Conservation (phyloP, 2,888 invertebrate genomes). For the Harpalus rufipes region DNA sequence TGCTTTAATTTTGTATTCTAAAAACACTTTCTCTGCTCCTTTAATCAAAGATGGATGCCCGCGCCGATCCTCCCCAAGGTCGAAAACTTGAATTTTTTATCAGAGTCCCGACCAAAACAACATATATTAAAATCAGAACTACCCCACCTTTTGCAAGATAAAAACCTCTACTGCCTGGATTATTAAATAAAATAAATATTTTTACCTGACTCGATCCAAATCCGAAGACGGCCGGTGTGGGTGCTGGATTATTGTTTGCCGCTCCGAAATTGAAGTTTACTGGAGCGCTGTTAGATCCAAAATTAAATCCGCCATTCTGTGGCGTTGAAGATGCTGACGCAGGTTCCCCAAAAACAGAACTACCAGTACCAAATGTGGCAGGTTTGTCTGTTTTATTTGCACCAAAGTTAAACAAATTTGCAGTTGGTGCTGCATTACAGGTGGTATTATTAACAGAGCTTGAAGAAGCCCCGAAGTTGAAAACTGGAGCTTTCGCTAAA, state of each 20-base stretch:
- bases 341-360: slow-evolving; percentile 67
- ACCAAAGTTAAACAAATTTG: slow-evolving; percentile 54
- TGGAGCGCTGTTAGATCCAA: slow-evolving; percentile 71
- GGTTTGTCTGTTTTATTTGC: slow-evolving; percentile 31
- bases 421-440: slow-evolving; percentile 52
- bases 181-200: too few relatives aligned
- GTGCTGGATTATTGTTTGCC: slow-evolving; percentile 67
- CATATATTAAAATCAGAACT: too few relatives aligned
- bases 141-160: too few relatives aligned
- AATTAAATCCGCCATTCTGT: slow-evolving; percentile 73
- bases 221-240: slow-evolving; percentile 68
- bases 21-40: too few relatives aligned
- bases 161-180: too few relatives aligned
- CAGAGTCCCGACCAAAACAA: too few relatives aligned
- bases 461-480: slow-evolving; percentile 72
- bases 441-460: slow-evolving; percentile 55
- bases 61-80: too few relatives aligned
- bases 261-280: slow-evolving; percentile 73
- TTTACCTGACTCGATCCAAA: slow-evolving; percentile 57
- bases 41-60: too few relatives aligned
- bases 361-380: slow-evolving; percentile 26
- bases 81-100: too few relatives aligned
- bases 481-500: slow-evolving; percentile 70
- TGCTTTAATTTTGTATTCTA: too few relatives aligned
- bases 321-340: slow-evolving; percentile 63